Evolutionary conservation across 2,797 vertebrate genomes (phyloP), one percentile per base, ranked within the genome.

Genomic region (Triplophysa bombifrons): DNA sequence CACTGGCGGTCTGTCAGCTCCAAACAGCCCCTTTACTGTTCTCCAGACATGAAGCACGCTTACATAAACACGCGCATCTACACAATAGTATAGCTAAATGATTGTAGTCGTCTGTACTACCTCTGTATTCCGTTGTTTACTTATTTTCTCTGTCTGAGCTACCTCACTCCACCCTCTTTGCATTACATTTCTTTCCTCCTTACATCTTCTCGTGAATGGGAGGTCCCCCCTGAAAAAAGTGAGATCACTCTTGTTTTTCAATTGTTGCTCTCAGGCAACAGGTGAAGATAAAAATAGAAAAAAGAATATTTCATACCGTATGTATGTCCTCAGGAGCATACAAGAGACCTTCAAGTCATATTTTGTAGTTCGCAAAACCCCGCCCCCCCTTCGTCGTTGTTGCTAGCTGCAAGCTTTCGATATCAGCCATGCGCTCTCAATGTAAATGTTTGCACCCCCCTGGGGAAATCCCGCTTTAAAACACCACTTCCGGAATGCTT

Each of bases 1-100:
- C 81, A 83, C 81, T 84, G 85, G 78, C 78, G 85, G 76, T 77
- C 77, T 85, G 84, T 82, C 85, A 88, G 79, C 69, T 67, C 48
- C 51, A 74, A 71, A 44, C 70, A 80, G 61, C 25, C 74, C 60
- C 58, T 51, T 34, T 72, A 46, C 80, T 75, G 74, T 74, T 68
- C 66, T 68, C 67, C 72, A 70, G 65, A 80, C 61, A 76, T 68
- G 50, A 65, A 58, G 64, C 82, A 80, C 30, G 19, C 46, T 25
- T 44, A 63, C 68, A 74, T 41, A 67, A 48, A 76, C 41, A 69
- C 64, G 50, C 50, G n/a, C 78, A 72, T 56, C 53, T 53, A 38
- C 65, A 66, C 67, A 48, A 73, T 58, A 34, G 68, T 63, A 68
- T 50, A 44, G 27, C 44, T 72, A 44, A 60, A 76, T 56, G 50